Percentiles rank a stretch among this genome's conserved stretches.
Conservation (phyloP, 2,888 invertebrate species). For the Diplazon laetatorius region DNA sequence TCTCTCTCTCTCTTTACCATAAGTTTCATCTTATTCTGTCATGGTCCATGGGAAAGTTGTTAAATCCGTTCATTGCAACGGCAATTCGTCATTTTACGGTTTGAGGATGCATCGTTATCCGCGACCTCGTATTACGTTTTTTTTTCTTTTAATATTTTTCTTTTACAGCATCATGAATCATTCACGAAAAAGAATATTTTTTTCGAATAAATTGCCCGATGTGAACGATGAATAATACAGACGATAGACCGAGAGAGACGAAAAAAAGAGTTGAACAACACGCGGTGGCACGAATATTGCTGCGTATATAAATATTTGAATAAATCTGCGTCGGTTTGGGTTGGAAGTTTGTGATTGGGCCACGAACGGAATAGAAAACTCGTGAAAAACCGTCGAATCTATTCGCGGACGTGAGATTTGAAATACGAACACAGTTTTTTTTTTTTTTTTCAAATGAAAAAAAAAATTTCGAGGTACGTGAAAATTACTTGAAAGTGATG, state of each 20-base stretch:
- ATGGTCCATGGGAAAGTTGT: background rate
- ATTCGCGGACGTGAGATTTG: too few species aligned
- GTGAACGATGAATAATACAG: constrained; percentile 14
- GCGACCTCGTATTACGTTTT: constrained; percentile 22
- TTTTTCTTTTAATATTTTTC: too few species aligned
- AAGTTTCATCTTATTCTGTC: constrained; percentile 6
- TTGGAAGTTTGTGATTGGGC: too few species aligned
- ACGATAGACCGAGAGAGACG: constrained; percentile 16
- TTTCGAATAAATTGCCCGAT: constrained; percentile 29
- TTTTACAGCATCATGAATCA: constrained; percentile 28
- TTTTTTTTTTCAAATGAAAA: too few species aligned
- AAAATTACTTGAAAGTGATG: constrained; percentile 30
- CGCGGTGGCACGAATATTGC: constrained; percentile 35
- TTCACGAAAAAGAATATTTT: constrained; percentile 32
- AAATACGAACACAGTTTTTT: too few species aligned
- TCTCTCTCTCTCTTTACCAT: constrained; percentile 4
- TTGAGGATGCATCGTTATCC: constrained; percentile 20
- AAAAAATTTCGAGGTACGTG: background rate
- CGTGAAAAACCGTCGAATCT: too few species aligned
- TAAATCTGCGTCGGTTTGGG: constrained; percentile 9
- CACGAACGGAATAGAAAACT: too few species aligned
- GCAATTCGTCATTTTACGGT: constrained; percentile 15
- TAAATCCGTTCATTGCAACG: background rate
- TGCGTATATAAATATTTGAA: constrained; percentile 39
- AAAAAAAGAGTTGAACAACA: too few species aligned